Evolutionary conservation across 1,140 invertebrate species (phyloP).

Genomic region (Campoletis sonorensis): DNA sequence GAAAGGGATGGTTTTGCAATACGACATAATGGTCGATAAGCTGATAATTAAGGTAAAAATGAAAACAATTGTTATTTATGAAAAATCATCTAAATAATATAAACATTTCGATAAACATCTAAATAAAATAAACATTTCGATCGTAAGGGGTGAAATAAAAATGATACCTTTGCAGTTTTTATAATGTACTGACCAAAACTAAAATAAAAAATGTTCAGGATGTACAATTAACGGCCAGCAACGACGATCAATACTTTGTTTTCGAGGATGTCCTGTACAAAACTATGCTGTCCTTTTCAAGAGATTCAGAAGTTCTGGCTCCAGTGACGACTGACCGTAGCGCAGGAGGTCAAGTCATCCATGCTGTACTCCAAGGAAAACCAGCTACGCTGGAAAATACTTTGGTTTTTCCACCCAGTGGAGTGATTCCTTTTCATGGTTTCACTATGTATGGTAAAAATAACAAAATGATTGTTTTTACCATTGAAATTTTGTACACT

Average conservation of each 20-base stretch:
- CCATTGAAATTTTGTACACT: too few species aligned
- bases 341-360: slow-evolving; percentile 75
- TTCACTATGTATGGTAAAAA: slow-evolving; percentile 96
- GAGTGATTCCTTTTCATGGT: slow-evolving; percentile 96
- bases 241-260: slow-evolving; percentile 98
- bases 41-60: slow-evolving; percentile 89
- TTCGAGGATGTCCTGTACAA: slow-evolving; percentile 98
- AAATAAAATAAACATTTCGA: not conserved
- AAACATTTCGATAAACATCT: not conserved
- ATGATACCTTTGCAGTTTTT: too few species aligned
- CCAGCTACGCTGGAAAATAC: slow-evolving; percentile 81
- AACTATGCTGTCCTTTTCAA: slow-evolving; percentile 94
- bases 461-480: slow-evolving; percentile 11
- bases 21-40: slow-evolving; percentile 95
- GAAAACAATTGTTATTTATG: slow-evolving; percentile 26
- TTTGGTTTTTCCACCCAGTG: slow-evolving; percentile 94
- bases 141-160: not conserved
- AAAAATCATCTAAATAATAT: not conserved
- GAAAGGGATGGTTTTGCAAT: slow-evolving; percentile 89
- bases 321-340: slow-evolving; percentile 79
- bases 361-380: slow-evolving; percentile 84
- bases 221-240: slow-evolving; percentile 95
- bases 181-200: not conserved
- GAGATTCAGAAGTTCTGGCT: slow-evolving; percentile 89
- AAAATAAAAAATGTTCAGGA: slow-evolving; percentile 78